phyloP scores from a whole-genome alignment of 2,113 vertebrate genomes.

The Pungitius pungitius region DNA sequence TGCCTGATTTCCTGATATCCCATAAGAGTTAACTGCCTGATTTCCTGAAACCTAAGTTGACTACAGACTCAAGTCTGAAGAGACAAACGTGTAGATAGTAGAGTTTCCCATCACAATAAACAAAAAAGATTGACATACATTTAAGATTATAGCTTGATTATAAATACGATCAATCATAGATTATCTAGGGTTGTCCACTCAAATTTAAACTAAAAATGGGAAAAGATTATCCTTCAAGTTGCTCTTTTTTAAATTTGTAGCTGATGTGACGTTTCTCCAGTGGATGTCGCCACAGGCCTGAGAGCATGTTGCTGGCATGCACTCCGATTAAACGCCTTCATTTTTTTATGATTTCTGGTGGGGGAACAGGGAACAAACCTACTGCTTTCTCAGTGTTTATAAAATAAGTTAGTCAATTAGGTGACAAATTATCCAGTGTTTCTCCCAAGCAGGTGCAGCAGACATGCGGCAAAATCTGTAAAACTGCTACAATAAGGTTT shows the following conservation, averaged over 20 bases:
- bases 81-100: too few species aligned
- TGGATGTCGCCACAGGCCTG: conserved; percentile 51
- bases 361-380: not conserved
- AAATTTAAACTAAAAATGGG: not conserved
- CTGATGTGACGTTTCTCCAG: conserved; percentile 49
- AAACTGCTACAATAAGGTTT: conserved; percentile 35
- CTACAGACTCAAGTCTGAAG: not conserved
- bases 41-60: not conserved
- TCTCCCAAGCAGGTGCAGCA: conserved; percentile 31
- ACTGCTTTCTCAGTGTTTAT: conserved; percentile 8
- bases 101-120: not conserved
- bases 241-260: not conserved
- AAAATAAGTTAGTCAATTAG: conserved; percentile 27
- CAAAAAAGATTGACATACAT: not conserved
- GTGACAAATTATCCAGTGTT: conserved; percentile 37
- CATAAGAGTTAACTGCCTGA: not conserved
- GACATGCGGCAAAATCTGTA: conserved; percentile 23
- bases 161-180: not conserved
- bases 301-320: not conserved
- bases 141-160: too few species aligned
- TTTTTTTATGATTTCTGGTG: conserved; percentile 30
- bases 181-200: too few species aligned
- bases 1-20: not conserved
- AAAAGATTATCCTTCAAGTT: not conserved
- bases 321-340: not conserved